Conservation (phyloP, 2,113 vertebrate species). For the Danionella cerebrum region DNA sequence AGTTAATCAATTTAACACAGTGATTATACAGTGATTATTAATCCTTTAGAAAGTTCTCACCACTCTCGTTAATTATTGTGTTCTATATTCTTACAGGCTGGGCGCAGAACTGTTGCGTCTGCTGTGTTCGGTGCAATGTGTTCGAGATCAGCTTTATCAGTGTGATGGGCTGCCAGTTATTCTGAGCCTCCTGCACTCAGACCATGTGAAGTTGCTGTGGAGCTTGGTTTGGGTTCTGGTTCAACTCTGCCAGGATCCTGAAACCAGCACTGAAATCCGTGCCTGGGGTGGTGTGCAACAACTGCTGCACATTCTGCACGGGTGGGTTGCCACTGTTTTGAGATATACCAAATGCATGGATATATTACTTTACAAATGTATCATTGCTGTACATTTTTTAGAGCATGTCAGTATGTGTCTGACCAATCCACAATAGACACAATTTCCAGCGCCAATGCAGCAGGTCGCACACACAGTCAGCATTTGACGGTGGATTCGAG, state of each 20-base stretch:
- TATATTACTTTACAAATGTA: too few relatives aligned
- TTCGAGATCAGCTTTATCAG: conserved; percentile 76
- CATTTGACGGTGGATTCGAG: conserved; percentile 64
- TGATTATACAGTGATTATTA: too few relatives aligned
- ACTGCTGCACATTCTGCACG: conserved; percentile 75
- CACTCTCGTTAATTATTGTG: too few relatives aligned
- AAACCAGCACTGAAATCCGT: conserved; percentile 72
- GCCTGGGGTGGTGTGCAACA: conserved; percentile 86
- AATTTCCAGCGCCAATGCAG: conserved; percentile 73
- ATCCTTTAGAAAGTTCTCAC: too few relatives aligned
- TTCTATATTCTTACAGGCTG: conserved; percentile 54
- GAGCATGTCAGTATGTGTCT: conserved; percentile 70
- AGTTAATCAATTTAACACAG: too few relatives aligned
- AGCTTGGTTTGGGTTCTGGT: conserved; percentile 81
- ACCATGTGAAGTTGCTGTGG: conserved; percentile 79
- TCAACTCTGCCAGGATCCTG: conserved; percentile 80
- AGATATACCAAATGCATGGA: too few relatives aligned
- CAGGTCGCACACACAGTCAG: conserved; percentile 66
- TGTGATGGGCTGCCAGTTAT: conserved; percentile 75
- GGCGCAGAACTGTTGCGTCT: conserved; percentile 76
- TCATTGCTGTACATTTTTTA: conserved; percentile 36
- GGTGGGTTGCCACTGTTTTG: conserved; percentile 49
- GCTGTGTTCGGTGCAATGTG: conserved; percentile 66
- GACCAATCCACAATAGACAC: conserved; percentile 69
- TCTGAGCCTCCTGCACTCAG: conserved; percentile 76